Conservation (phyloP, 2,797 vertebrate genomes). For the Siniperca undulata region DNA sequence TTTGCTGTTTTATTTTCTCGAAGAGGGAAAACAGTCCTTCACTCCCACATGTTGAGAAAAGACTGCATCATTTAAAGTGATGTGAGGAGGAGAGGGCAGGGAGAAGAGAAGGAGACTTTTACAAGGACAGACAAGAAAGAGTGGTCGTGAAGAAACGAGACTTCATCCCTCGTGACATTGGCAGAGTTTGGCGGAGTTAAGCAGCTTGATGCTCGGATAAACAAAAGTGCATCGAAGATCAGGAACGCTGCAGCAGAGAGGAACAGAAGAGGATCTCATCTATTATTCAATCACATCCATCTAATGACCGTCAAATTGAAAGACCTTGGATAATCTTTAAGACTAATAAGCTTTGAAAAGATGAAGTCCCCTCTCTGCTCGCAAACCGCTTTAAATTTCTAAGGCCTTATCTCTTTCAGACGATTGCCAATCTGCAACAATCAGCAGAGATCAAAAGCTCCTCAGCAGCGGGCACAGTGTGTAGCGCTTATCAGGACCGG, state of each 20-base stretch:
- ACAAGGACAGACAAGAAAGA: conserved; percentile 69
- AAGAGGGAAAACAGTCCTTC: conserved; percentile 49
- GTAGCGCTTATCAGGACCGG: conserved; percentile 41
- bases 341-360: conserved; percentile 75
- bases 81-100: conserved; percentile 36
- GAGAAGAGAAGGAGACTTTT: conserved; percentile 52
- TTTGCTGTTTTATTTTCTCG: conserved; percentile 65
- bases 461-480: conserved; percentile 42
- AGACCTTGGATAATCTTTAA: conserved; percentile 72
- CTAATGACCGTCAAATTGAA: conserved; percentile 75
- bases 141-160: conserved; percentile 31
- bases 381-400: conserved; percentile 62
- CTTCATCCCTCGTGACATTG: conserved; percentile 44
- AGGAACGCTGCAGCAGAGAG: conserved; percentile 45
- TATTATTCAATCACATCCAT: conserved; percentile 69
- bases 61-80: conserved; percentile 68
- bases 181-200: conserved; percentile 17
- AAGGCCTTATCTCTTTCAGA: conserved; percentile 67
- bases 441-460: conserved; percentile 72
- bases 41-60: conserved; percentile 65
- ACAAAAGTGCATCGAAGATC: conserved; percentile 55
- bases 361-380: conserved; percentile 60
- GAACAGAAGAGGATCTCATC: conserved; percentile 67
- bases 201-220: conserved; percentile 42
- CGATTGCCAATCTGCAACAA: conserved; percentile 69